These are phyloP conservation scores for Petrocephalus sullivani DNA, from an alignment of 2,797 vertebrate genomes.

Conservation along the genomic window DNA sequence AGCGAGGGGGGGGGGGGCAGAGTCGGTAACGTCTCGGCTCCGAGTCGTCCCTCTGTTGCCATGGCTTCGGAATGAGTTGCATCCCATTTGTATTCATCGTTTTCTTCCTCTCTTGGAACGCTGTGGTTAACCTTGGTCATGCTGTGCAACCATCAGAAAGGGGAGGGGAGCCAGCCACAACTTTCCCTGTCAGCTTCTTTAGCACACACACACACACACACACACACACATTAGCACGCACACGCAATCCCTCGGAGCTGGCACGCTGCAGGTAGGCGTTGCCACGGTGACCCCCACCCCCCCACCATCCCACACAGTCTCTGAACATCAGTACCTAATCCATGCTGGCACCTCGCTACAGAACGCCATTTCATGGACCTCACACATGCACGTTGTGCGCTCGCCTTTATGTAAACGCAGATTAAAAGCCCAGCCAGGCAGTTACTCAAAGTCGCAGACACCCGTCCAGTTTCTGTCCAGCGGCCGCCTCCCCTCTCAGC, in stretches of 20 bases:
- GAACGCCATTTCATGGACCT: not conserved
- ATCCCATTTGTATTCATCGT: conserved; percentile 22
- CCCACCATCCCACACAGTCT: not conserved
- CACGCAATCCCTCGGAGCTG: not conserved
- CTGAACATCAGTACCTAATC: not conserved
- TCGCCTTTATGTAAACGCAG: not conserved
- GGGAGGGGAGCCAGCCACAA: not conserved
- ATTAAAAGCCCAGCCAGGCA: not conserved
- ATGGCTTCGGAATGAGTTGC: conserved; percentile 22
- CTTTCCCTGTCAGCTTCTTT: not conserved
- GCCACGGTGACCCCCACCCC: conserved; percentile 6
- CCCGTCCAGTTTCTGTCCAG: not conserved
- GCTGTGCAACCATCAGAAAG: not conserved
- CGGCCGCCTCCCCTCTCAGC: not conserved
- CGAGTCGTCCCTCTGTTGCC: conserved; percentile 13
- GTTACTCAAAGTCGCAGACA: not conserved
- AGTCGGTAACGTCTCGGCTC: not conserved
- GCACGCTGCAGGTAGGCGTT: conserved; percentile 2
- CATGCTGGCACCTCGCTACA: not conserved
- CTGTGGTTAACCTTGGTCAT: conserved; percentile 10
- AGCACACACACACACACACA: not conserved
- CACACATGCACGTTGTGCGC: not conserved
- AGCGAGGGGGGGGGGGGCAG: not conserved
- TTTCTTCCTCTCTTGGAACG: not conserved
- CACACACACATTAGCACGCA: not conserved